Evolutionary conservation across 2,113 vertebrate species (phyloP).

Genomic region (Murina feae): DNA sequence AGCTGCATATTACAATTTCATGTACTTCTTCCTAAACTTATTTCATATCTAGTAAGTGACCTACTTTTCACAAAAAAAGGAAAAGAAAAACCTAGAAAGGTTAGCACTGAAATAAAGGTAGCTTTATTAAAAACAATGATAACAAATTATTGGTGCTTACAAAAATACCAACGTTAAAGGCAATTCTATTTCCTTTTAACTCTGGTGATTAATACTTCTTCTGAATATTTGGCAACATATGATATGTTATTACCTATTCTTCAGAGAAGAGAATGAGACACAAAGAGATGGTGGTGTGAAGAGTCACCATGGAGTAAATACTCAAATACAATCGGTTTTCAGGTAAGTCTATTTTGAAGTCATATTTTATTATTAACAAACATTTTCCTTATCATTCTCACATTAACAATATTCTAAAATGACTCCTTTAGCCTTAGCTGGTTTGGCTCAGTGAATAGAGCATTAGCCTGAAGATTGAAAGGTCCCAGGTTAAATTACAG

Average conservation of each 20-base stretch:
- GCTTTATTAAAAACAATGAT: conserved; percentile 6
- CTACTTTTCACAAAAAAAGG: background rate
- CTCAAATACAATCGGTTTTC: background rate
- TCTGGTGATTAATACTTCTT: background rate
- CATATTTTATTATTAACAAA: background rate
- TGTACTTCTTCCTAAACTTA: background rate
- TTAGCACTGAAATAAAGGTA: background rate
- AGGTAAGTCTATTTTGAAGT: background rate
- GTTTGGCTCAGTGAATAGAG: background rate
- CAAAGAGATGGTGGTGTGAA: background rate
- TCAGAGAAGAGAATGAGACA: background rate
- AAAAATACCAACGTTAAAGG: background rate
- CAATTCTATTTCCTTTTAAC: background rate
- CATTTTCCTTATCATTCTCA: background rate
- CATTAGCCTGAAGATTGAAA: background rate
- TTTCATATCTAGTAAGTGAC: background rate
- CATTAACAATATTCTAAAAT: background rate
- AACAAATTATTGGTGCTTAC: background rate
- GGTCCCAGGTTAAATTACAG: background rate
- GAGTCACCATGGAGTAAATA: background rate
- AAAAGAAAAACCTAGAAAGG: background rate
- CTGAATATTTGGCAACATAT: background rate
- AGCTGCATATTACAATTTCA: background rate
- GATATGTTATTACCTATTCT: background rate
- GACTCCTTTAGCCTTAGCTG: background rate